Percentiles rank a stretch among this genome's conserved stretches.
phyloP scores from a whole-genome alignment of 2,888 invertebrate genomes.

The Sesia bembeciformis region DNA sequence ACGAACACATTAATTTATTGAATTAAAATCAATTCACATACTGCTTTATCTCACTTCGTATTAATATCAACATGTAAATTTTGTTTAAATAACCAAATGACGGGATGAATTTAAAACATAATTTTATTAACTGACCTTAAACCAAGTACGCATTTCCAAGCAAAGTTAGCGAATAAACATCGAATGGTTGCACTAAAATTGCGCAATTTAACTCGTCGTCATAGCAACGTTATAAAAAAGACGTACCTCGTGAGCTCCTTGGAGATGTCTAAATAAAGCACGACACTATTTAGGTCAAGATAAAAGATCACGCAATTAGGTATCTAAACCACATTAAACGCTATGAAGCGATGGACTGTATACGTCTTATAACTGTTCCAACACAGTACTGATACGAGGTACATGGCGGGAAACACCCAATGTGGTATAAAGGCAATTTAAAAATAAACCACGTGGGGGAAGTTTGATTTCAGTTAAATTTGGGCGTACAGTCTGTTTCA shows the following conservation, averaged over 20 bases:
- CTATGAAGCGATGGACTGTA: conserved; percentile 12
- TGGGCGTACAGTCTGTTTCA: too few relatives aligned
- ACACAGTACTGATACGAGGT: conserved; percentile 15
- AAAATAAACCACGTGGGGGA: conserved; percentile 68
- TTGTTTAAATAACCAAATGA: too few relatives aligned
- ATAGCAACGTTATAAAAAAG: conserved; percentile 37
- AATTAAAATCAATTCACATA: too few relatives aligned
- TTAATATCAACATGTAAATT: too few relatives aligned
- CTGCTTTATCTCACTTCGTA: too few relatives aligned
- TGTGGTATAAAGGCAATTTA: conserved; percentile 34
- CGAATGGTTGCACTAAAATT: conserved; percentile 21
- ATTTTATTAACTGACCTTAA: too few relatives aligned
- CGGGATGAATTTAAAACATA: too few relatives aligned
- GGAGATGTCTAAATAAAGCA: conserved; percentile 38
- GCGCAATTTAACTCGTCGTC: conserved; percentile 34
- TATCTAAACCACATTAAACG: conserved; percentile 7
- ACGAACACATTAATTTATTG: too few relatives aligned
- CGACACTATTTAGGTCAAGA: conserved; percentile 52
- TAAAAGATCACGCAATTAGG: conserved; percentile 3
- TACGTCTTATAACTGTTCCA: conserved; percentile 11
- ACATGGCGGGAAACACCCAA: conserved; percentile 54
- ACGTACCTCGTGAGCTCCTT: conserved; percentile 42
- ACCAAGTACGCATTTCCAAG: too few relatives aligned
- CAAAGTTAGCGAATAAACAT: conserved; percentile 5
- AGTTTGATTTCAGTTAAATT: conserved; percentile 24